Conservation (phyloP, 2,888 invertebrate genomes). For the Pyrochroa serraticornis region DNA sequence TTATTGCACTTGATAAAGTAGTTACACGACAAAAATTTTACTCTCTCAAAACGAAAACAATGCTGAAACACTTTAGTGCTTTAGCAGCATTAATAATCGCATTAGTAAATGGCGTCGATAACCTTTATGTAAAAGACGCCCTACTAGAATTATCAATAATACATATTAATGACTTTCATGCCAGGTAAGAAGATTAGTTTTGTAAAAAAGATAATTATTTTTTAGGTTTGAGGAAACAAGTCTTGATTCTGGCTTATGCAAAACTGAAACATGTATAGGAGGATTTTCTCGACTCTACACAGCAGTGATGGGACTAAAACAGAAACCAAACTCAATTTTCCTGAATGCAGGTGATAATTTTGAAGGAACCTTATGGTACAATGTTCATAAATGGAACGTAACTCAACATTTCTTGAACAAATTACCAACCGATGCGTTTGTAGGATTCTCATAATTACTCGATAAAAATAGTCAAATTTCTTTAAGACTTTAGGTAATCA, state of each 20-base stretch:
- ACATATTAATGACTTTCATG: constrained; percentile 41
- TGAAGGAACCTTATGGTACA: constrained; percentile 84
- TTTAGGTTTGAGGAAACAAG: constrained; percentile 64
- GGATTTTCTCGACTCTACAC: constrained; percentile 70
- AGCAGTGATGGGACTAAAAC: constrained; percentile 57
- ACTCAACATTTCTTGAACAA: constrained; percentile 76
- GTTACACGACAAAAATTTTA: too few species aligned
- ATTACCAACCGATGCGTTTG: constrained; percentile 48
- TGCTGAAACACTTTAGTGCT: too few species aligned
- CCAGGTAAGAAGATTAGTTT: constrained; percentile 30
- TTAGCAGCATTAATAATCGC: too few species aligned
- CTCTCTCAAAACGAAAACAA: too few species aligned
- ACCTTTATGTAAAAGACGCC: constrained; percentile 6
- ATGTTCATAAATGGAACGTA: constrained; percentile 72
- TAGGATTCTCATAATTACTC: neutral
- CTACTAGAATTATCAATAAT: constrained; percentile 35
- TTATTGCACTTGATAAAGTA: too few species aligned
- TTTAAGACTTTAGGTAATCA: constrained; percentile 82
- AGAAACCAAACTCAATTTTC: constrained; percentile 62
- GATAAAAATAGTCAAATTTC: neutral
- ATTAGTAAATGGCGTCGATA: too few species aligned
- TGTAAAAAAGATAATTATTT: neutral
- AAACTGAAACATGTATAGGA: constrained; percentile 65
- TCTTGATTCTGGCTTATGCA: constrained; percentile 63
- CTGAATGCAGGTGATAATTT: constrained; percentile 84